phyloP scores from a whole-genome alignment of 2,888 invertebrate genomes.

The Drosophila setosimentum region DNA sequence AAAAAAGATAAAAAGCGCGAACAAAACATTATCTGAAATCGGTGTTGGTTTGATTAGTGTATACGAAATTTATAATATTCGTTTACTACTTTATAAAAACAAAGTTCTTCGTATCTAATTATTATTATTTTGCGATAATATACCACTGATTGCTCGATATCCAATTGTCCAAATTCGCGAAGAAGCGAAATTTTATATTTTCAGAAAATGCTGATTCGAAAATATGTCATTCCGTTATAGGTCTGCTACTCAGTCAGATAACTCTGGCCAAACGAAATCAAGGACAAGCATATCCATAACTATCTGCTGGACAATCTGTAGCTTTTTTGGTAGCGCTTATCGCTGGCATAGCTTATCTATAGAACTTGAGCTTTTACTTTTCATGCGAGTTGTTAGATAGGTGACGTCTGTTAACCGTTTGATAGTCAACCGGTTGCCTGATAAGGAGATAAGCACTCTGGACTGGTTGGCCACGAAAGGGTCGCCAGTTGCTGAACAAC shows the following conservation, averaged over 20 bases:
- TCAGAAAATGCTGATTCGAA: not conserved
- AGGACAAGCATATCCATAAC: constrained; percentile 16
- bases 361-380: constrained; percentile 50
- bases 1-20: not conserved
- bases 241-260: not conserved
- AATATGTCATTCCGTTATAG: not conserved
- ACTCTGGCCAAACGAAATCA: constrained; percentile 11
- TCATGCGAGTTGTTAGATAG: constrained; percentile 31
- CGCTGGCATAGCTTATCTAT: constrained; percentile 31
- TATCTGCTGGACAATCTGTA: constrained; percentile 35
- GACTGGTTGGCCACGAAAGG: constrained; percentile 34
- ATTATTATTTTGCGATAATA: not conserved
- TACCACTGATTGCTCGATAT: too few relatives aligned
- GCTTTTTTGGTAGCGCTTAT: constrained; percentile 22
- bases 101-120: not conserved
- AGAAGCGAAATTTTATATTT: not conserved
- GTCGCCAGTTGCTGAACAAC: constrained; percentile 59
- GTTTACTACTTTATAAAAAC: not conserved
- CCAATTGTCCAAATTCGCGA: not conserved
- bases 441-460: constrained; percentile 36
- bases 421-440: constrained; percentile 54
- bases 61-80: not conserved
- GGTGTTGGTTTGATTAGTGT: not conserved
- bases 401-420: constrained; percentile 68
- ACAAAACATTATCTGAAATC: not conserved